These are phyloP conservation scores for Thomomys bottae DNA, from an alignment of 2,113 vertebrate genomes.

Conservation along the genomic window DNA sequence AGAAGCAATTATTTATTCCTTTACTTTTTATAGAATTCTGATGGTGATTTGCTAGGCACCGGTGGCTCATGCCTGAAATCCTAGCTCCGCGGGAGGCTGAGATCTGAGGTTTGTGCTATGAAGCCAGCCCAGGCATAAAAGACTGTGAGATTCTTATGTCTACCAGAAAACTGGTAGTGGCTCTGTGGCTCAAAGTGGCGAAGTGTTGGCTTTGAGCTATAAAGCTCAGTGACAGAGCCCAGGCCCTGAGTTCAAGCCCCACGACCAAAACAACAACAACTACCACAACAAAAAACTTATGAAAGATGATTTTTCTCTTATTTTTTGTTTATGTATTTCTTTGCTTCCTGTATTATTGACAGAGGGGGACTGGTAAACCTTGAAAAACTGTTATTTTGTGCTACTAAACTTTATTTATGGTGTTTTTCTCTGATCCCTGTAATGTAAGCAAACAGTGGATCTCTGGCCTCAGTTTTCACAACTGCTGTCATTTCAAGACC, in stretches of 20 bases:
- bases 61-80: too few relatives aligned
- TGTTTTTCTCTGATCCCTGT: not conserved
- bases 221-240: too few relatives aligned
- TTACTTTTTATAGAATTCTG: not conserved
- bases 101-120: too few relatives aligned
- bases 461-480: conserved; percentile 34
- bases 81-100: too few relatives aligned
- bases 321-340: not conserved
- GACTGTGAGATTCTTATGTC: too few relatives aligned
- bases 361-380: not conserved
- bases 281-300: too few relatives aligned
- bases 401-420: not conserved
- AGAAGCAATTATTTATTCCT: not conserved
- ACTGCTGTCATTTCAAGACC: conserved; percentile 62
- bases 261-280: too few relatives aligned
- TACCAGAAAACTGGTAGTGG: too few relatives aligned
- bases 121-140: too few relatives aligned
- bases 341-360: conserved; percentile 13
- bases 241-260: too few relatives aligned
- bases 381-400: not conserved
- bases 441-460: not conserved
- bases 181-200: too few relatives aligned
- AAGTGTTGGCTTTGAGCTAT: too few relatives aligned
- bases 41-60: not conserved
- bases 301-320: not conserved